These are phyloP conservation scores for Keiferia lycopersicella DNA, from an alignment of 2,888 invertebrate genomes.

Conservation along the genomic window DNA sequence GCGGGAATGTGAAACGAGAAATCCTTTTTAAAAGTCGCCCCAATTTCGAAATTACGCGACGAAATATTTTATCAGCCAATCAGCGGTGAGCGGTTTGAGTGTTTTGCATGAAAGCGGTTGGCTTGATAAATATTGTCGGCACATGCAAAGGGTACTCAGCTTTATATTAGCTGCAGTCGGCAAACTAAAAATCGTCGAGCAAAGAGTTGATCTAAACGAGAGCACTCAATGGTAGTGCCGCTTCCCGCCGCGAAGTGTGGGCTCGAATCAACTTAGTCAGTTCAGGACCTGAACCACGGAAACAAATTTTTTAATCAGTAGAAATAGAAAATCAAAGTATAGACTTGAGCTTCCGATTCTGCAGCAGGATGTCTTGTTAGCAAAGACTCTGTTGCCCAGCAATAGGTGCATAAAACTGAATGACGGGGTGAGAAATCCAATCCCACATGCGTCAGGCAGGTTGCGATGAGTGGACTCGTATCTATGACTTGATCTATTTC, in stretches of 20 bases:
- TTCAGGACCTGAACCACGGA: too few species aligned
- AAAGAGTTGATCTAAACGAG: slow-evolving; percentile 64
- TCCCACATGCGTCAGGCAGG: too few species aligned
- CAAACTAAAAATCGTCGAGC: slow-evolving; percentile 55
- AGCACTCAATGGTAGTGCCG: slow-evolving; percentile 44
- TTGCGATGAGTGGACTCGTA: too few species aligned
- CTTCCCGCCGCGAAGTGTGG: slow-evolving; percentile 31
- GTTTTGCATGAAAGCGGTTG: slow-evolving; percentile 44
- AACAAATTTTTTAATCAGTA: too few species aligned
- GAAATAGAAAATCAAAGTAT: too few species aligned
- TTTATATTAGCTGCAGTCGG: slow-evolving; percentile 61
- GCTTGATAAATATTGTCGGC: slow-evolving; percentile 30
- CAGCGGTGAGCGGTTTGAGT: slow-evolving; percentile 12
- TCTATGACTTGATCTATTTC: too few species aligned
- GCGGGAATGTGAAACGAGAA: background rate
- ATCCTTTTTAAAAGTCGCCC: slow-evolving; percentile 1
- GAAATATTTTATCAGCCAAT: slow-evolving; percentile 25
- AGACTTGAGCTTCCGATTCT: too few species aligned
- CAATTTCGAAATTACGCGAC: slow-evolving; percentile 22
- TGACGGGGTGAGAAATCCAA: too few species aligned
- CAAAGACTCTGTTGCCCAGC: too few species aligned
- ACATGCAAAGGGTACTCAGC: slow-evolving; percentile 48
- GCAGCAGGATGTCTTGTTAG: too few species aligned
- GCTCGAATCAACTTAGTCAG: slow-evolving; percentile 8
- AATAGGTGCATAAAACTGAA: too few species aligned